Evolutionary conservation across 1,140 invertebrate genomes (phyloP), one percentile per base, ranked within the genome.

Genomic region (Aphaenogaster ashmeadi): DNA sequence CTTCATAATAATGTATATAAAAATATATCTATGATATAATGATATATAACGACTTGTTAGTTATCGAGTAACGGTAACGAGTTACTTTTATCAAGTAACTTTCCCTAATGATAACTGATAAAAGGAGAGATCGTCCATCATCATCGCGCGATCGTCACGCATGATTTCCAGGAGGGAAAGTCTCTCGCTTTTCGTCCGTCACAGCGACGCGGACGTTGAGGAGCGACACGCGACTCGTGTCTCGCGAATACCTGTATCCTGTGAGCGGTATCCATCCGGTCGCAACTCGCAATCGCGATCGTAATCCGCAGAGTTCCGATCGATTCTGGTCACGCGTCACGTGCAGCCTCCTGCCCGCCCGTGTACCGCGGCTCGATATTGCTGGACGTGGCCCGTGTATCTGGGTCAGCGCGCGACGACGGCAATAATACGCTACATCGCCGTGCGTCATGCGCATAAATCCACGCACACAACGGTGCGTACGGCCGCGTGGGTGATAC

Each of bases 271-370:
- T 56, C 13, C 66, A 18, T 64, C 33, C 60, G 33, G 11, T 27
- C 38, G 38, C 27, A 71, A 83, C 72, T 27, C 38, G 38, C 27
- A 71, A 83, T 83, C 21, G 41, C 67, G 15, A 74, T 74, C 80
- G 67, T 83, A 74, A 83, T 83, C 54, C 54, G 80, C 67, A 27
- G 41, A 18, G 3, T 4, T 3, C 8, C 27, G 80, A 84, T 84
- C 80, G 80, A 84, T 84, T 62, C 54, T 3, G 54, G 18, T 18
- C 11, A 41, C 62, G 47, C 80, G 56, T 84, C 69, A 84, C 69
- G 27, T 41, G 69, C 80, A 84, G 80, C 69, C 69, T 75, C 80
- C 69, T 33, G 13, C 8, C 36, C n/a, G 79, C 11, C 13, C 52
- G 41, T 83, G 80, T 58, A 33, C 9, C 38, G 9, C 44, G 6